Conservation (phyloP, 2,888 invertebrate genomes). For the Eupithecia subfuscata region DNA sequence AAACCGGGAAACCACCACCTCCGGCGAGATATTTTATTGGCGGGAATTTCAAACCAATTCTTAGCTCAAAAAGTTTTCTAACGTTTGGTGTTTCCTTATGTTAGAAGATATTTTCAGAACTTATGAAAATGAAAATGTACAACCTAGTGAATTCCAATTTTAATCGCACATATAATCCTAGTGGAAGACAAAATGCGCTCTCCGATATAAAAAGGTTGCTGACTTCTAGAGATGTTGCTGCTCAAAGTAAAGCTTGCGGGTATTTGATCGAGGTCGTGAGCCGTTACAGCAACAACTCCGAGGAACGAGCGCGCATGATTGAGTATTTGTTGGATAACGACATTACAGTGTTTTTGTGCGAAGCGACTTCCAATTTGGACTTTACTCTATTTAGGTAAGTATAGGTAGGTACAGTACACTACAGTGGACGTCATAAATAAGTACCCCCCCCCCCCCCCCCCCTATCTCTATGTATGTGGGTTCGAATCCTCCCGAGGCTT, state of each 20-base stretch:
- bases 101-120: neutral
- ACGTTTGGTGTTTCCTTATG: neutral
- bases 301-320: slow-evolving; percentile 62
- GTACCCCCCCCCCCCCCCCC: too few relatives aligned
- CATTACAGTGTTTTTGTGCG: slow-evolving; percentile 75
- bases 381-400: slow-evolving; percentile 61
- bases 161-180: slow-evolving; percentile 73
- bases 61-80: neutral
- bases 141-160: slow-evolving; percentile 71
- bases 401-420: too few relatives aligned
- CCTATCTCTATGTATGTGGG: too few relatives aligned
- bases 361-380: slow-evolving; percentile 76
- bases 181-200: slow-evolving; percentile 69
- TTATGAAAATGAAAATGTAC: slow-evolving; percentile 57
- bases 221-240: slow-evolving; percentile 69
- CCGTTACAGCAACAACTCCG: slow-evolving; percentile 63
- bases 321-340: slow-evolving; percentile 75
- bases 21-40: neutral
- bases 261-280: slow-evolving; percentile 71
- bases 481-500: too few relatives aligned
- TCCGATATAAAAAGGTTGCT: slow-evolving; percentile 74
- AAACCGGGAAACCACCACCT: too few relatives aligned
- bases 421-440: too few relatives aligned
- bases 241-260: slow-evolving; percentile 74
- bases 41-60: slow-evolving; percentile 21